Evolutionary conservation across 2,888 invertebrate genomes (phyloP).

Genomic region (Carpatolechia fugitivella): DNA sequence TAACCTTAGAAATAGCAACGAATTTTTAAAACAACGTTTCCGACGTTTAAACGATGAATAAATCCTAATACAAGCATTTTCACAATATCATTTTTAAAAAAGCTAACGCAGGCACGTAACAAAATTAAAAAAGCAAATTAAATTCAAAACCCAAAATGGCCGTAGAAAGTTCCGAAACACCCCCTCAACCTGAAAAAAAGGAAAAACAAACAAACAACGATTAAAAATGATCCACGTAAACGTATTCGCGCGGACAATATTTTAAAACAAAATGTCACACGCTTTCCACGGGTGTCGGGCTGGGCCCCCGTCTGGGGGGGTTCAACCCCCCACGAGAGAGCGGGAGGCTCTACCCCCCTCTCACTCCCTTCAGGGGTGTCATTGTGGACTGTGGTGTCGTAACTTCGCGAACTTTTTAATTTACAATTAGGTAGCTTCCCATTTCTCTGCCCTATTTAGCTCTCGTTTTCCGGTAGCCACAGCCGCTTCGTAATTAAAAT

Average conservation of each 20-base stretch:
- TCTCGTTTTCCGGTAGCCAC: slow-evolving; percentile 74
- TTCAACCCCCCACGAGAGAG: background rate
- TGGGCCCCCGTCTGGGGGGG: slow-evolving; percentile 30
- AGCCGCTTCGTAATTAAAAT: slow-evolving; percentile 71
- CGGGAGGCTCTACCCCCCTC: background rate
- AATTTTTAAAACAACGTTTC: background rate
- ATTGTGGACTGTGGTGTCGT: slow-evolving; percentile 79
- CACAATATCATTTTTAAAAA: background rate
- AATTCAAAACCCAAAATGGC: background rate
- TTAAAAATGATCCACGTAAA: slow-evolving; percentile 76
- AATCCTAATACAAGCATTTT: background rate
- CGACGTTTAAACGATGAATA: no score
- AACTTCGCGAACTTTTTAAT: slow-evolving; percentile 80
- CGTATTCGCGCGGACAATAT: slow-evolving; percentile 77
- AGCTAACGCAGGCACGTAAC: background rate
- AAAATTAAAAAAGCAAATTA: background rate
- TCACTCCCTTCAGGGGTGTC: slow-evolving; percentile 51
- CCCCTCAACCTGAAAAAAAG: slow-evolving; percentile 40
- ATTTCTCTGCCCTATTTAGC: slow-evolving; percentile 79
- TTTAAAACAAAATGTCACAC: slow-evolving; percentile 80
- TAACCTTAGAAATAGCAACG: background rate
- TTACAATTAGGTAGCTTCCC: slow-evolving; percentile 80
- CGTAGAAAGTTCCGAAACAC: background rate
- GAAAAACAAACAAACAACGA: slow-evolving; percentile 61
- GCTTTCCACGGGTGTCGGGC: slow-evolving; percentile 71